Evolutionary conservation across 2,797 vertebrate species (phyloP).

Genomic region (Simalia tracyae): DNA sequence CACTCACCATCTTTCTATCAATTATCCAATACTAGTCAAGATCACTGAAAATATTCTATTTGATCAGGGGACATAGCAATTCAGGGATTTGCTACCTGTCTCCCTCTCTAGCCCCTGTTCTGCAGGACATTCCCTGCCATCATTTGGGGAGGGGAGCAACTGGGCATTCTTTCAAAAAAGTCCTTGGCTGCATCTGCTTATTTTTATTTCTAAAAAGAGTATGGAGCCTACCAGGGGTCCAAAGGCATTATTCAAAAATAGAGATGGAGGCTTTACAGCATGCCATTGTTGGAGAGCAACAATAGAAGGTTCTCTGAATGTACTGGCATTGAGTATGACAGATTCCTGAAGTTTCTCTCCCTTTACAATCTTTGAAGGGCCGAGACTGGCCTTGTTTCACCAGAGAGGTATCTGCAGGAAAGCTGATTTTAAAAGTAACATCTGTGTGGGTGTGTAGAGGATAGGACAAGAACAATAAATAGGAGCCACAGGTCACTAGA

Average conservation of each 20-base stretch:
- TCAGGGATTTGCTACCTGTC: neutral
- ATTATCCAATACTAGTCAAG: neutral
- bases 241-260: neutral
- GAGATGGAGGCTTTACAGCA: neutral
- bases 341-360: neutral
- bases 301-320: neutral
- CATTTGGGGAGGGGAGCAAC: neutral
- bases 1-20: neutral
- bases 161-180: neutral
- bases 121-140: neutral
- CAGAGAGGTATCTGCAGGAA: neutral
- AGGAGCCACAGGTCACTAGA: neutral
- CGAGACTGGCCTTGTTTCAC: neutral
- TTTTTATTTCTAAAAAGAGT: neutral
- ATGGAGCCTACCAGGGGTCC: neutral
- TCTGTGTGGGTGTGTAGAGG: neutral
- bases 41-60: neutral
- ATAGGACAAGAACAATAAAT: neutral
- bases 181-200: neutral
- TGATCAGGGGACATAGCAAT: neutral
- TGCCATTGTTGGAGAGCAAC: neutral
- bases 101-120: neutral
- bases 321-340: neutral
- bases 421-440: neutral
- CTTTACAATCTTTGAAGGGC: neutral